A percentile compares a stretch with the other conserved stretches of the same genome.
Evolutionary conservation across 2,888 invertebrate genomes (phyloP).

Genomic region (Dendrolimus pini): DNA sequence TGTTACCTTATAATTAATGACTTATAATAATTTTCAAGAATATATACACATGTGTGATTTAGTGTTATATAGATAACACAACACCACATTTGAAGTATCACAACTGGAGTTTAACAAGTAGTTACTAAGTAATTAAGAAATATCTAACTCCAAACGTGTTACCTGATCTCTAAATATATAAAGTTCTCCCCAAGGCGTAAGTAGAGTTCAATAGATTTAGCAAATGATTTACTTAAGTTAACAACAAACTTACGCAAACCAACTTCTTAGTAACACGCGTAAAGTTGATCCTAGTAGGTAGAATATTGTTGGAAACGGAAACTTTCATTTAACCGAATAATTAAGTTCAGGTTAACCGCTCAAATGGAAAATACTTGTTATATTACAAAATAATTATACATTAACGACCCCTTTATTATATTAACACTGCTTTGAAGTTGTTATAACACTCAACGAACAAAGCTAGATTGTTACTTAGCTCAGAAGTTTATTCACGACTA

Average conservation of each 20-base stretch:
- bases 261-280: neutral
- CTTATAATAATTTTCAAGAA: no score
- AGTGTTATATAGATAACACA: no score
- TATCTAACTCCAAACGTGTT: constrained; percentile 3
- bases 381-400: neutral
- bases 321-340: neutral
- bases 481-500: neutral
- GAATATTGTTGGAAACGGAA: neutral
- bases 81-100: no score
- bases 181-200: neutral
- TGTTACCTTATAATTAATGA: no score
- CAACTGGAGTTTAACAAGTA: no score
- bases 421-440: neutral
- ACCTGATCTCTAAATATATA: neutral
- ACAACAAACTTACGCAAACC: neutral
- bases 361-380: neutral
- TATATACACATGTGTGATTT: no score
- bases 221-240: neutral
- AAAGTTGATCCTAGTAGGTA: no score
- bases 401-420: neutral
- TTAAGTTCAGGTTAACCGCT: neutral
- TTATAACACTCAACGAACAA: neutral
- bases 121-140: neutral
- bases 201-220: neutral
- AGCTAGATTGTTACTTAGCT: neutral